phyloP scores from a whole-genome alignment of 1,140 invertebrate species.

The Habropoda laboriosa region DNA sequence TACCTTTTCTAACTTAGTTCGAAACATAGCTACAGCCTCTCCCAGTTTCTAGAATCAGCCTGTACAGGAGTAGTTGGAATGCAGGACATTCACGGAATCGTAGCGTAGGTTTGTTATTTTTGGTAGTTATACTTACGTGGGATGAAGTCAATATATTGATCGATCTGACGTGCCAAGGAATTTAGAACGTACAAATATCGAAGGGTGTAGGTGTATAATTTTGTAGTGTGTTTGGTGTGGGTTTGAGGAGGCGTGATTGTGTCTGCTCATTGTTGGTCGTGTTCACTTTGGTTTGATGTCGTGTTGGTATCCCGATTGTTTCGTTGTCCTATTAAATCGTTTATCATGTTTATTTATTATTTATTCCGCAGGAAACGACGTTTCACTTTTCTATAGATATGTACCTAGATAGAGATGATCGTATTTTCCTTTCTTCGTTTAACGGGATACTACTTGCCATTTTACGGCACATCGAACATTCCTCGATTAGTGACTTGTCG shows the following conservation, averaged over 20 bases:
- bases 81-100: neutral
- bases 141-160: too few relatives aligned
- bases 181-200: constrained; percentile 9
- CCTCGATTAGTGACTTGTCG: constrained; percentile 40
- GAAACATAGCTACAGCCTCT: too few relatives aligned
- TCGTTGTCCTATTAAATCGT: neutral
- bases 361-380: too few relatives aligned
- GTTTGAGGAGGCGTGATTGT: neutral
- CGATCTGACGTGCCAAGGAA: neutral
- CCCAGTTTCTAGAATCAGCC: too few relatives aligned
- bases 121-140: too few relatives aligned
- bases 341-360: neutral
- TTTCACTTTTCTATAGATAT: neutral
- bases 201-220: neutral
- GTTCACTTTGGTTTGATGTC: neutral
- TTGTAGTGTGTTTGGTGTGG: neutral
- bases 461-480: constrained; percentile 47
- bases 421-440: neutral
- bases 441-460: constrained; percentile 13
- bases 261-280: neutral
- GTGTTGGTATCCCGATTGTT: neutral
- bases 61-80: too few relatives aligned
- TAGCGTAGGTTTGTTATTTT: constrained; percentile 10
- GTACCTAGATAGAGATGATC: neutral
- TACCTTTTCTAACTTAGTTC: too few relatives aligned